Conservation (phyloP, 2,888 invertebrate species). For the Deladenus siricidicola region DNA sequence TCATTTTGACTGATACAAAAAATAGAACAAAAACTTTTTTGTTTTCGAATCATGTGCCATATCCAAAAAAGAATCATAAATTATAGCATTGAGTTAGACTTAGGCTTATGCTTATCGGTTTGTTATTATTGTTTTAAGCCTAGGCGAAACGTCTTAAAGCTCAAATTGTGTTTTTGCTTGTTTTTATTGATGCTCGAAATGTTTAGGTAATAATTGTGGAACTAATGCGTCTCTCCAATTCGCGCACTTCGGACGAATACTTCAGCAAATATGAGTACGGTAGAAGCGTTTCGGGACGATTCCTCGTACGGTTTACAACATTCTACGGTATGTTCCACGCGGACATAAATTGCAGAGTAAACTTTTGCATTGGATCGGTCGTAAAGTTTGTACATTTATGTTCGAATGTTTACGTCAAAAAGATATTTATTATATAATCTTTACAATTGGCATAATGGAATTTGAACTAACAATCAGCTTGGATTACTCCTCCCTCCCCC, state of each 20-base stretch:
- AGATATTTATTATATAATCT: too few species aligned
- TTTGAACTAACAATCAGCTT: too few species aligned
- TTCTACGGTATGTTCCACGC: slow-evolving; percentile 10
- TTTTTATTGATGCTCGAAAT: neutral
- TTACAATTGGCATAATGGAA: too few species aligned
- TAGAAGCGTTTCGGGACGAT: neutral
- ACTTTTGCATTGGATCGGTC: too few species aligned
- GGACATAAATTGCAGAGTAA: too few species aligned
- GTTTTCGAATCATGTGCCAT: too few species aligned
- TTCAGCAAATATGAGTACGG: slow-evolving; percentile 7
- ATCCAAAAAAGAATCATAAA: too few species aligned
- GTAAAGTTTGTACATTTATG: too few species aligned
- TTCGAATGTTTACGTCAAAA: too few species aligned
- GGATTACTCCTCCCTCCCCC: too few species aligned
- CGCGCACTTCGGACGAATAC: neutral
- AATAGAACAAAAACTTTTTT: too few species aligned
- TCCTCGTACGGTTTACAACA: slow-evolving; percentile 9
- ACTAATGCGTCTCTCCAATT: neutral
- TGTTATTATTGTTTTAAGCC: neutral
- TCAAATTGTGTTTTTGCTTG: neutral
- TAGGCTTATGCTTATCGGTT: neutral
- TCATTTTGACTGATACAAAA: neutral
- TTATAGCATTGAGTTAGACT: neutral
- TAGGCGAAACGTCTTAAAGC: neutral
- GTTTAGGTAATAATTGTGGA: slow-evolving; percentile 10